phyloP scores from a whole-genome alignment of 2,888 invertebrate species.

The Eudasyphora cyanicolor region DNA sequence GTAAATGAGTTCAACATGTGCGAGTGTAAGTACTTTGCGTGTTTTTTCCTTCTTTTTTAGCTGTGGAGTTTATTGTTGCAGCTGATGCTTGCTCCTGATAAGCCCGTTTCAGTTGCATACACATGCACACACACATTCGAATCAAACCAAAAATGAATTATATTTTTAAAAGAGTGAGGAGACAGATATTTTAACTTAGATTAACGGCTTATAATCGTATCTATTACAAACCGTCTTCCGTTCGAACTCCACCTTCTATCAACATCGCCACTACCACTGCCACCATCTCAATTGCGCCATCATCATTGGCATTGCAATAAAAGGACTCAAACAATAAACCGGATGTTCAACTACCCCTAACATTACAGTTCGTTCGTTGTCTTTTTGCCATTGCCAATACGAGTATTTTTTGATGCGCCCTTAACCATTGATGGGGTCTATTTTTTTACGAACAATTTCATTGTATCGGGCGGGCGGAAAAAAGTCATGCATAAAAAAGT shows the following conservation, averaged over 20 bases:
- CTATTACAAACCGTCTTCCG: slow-evolving; percentile 54
- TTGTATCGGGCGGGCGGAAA: slow-evolving; percentile 31
- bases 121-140: too few relatives aligned
- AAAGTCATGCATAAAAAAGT: slow-evolving; percentile 58
- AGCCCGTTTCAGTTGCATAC: slow-evolving; percentile 42
- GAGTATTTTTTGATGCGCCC: slow-evolving; percentile 7
- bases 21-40: not conserved
- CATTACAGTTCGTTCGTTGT: slow-evolving; percentile 41
- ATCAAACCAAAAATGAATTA: slow-evolving; percentile 62
- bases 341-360: slow-evolving; percentile 62
- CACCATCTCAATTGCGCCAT: not conserved
- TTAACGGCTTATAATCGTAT: slow-evolving; percentile 66
- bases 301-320: too few relatives aligned
- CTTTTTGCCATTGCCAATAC: slow-evolving; percentile 23
- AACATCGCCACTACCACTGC: slow-evolving; percentile 1
- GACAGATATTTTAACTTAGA: slow-evolving; percentile 62
- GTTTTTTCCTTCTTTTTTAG: not conserved
- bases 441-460: slow-evolving; percentile 36
- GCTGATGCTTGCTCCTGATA: slow-evolving; percentile 41
- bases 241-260: not conserved
- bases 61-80: slow-evolving; percentile 36
- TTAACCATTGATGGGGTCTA: slow-evolving; percentile 44
- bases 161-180: too few relatives aligned
- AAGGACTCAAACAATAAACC: slow-evolving; percentile 45
- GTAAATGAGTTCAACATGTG: slow-evolving; percentile 12